These are phyloP conservation scores for Tokudaia tokunoshimensis DNA, from an alignment of 2,797 vertebrate genomes.

Conservation along the genomic window DNA sequence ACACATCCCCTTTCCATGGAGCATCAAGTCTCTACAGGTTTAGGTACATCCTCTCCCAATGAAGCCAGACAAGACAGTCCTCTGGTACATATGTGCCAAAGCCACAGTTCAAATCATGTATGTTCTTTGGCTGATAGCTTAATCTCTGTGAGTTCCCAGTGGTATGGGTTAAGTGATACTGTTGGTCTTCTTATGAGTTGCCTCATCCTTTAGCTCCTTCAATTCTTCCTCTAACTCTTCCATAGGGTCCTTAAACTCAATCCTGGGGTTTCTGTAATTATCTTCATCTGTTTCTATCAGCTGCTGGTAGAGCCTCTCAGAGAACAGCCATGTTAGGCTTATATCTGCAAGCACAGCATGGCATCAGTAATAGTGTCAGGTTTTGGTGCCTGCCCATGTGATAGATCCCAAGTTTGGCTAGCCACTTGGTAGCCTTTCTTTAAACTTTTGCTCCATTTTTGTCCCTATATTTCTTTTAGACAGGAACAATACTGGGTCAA, in stretches of 20 bases:
- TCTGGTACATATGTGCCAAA: neutral
- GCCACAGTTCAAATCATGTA: neutral
- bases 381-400: too few species aligned
- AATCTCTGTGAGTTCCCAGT: neutral
- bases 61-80: neutral
- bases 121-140: neutral
- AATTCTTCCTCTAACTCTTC: neutral
- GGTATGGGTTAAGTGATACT: neutral
- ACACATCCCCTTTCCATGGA: neutral
- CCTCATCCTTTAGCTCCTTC: neutral
- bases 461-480: too few species aligned
- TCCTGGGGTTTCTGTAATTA: neutral
- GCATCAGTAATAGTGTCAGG: too few species aligned
- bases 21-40: neutral
- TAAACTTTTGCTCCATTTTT: too few species aligned
- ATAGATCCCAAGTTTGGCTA: too few species aligned
- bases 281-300: too few species aligned
- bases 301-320: too few species aligned
- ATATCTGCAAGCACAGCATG: too few species aligned
- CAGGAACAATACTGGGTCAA: too few species aligned
- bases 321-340: too few species aligned
- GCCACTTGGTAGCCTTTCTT: too few species aligned
- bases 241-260: neutral
- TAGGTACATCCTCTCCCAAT: neutral
- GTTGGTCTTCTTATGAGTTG: neutral